Base-by-base conservation (phyloP, 2,888 invertebrate species). In the Tromatobia lineatoria region DNA sequence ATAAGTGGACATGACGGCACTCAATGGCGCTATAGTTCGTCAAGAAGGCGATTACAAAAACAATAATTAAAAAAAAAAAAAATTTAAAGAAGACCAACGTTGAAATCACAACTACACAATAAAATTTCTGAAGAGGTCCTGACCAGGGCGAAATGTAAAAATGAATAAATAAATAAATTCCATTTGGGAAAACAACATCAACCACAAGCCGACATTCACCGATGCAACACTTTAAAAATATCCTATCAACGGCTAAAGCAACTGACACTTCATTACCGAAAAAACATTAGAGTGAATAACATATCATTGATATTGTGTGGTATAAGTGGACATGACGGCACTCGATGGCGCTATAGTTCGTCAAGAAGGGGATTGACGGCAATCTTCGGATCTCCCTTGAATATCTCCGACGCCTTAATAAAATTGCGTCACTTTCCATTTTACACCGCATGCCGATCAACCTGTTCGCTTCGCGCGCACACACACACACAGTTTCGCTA, bases 401-500 rank as follows among this genome's bases (percentile, higher is more conserved):
- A 81, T 70, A 80, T 73, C 66, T 66, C 57, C 11, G 64, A 61
- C 47, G 11, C 74, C 38, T 84, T 54, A 81, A 78, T 78, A 77
- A 86, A 85, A 83, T 87, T 86, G 80, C 87, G 86, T 87, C 88
- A 88, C 90, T 90, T 90, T 90, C 89, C 81, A 86, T 90, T 89
- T 90, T 88, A 88, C 67, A 81, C 82, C 85, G 78, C 80, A 86
- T 76, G 74, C 78, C 74, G 73, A 84, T 83, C 79, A 79, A 70
- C 74, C 74, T 74, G 70, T 74, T 79, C 61, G 61, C 70, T 70
- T 70, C 11, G 50, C 57, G 20, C 70, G 47, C 42, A 20, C 25
- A 54, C 34, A 67, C 15, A 54, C 38, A 20, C 25, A 3, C 2
- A 20, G 20, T 25, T 42, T 11, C 18, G 15, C 54, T 61, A 13